Base-by-base conservation (phyloP, 2,888 invertebrate genomes). In the Pteria penguin region DNA sequence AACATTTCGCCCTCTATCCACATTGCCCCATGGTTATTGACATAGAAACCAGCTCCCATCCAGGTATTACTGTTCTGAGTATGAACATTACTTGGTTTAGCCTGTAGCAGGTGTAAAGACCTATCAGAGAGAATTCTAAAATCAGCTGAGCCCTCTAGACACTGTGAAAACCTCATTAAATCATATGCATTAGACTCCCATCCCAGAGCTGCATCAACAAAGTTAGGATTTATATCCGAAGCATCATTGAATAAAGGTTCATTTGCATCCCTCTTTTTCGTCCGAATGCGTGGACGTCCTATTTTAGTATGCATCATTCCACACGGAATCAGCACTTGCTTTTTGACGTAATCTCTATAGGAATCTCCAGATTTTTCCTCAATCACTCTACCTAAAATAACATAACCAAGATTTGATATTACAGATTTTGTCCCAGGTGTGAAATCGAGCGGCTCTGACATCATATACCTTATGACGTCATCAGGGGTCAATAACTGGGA, bases 231-330 rank as follows among this genome's bases (percentile, higher is more conserved):
- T 4, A 75, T 76, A 27, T 82, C 78, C 2, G 77, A 80, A 27
- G 79, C 82, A 22, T 76, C 82, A 66, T 83, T 82, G 2, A 81
- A 80, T 22, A 82, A 76, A 2, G 76, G 73, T 62, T 85, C 80
- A 18, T 80, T 76, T 14, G 72, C 70, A 31, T 78, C 77, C 14
- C 73, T 67, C 11, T 78, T 69, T 27, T 78, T 73, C n/a, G 72
- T 78, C 2, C 76, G 72, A 5, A 81, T 78, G n/a, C 76, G 78
- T 1, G 55, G 66, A 1, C 81, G 72, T 2, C 87, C 87, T 4
- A 88, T 77, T 55, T 85, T 77, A 0, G 90, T 90, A 74, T 89
- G 88, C 89, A 89, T 88, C 90, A 90, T 90, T 5, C 90, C 90
- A 72, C 88, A 88, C 1, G 87, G 88, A 55, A 82, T 74, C 11